Percentiles rank a stretch among this genome's conserved stretches.
These are phyloP conservation scores for Chrysopa pallens DNA, from an alignment of 1,140 invertebrate species.

Conservation along the genomic window DNA sequence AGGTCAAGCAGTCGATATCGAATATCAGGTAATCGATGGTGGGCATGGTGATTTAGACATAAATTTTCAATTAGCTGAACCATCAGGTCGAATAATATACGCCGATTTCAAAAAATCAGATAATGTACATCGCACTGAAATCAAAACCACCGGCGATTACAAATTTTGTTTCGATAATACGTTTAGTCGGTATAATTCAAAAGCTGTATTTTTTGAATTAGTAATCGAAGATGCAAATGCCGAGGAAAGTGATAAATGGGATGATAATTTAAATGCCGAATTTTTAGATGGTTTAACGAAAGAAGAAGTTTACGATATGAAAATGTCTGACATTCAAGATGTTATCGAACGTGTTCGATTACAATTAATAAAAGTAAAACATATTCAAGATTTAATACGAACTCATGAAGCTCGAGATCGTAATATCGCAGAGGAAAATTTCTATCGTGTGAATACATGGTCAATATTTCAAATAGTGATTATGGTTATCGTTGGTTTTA, in stretches of 20 bases:
- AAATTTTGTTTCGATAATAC: constrained; percentile 71
- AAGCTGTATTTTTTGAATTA: constrained; percentile 68
- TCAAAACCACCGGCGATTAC: constrained; percentile 44
- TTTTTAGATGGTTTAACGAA: constrained; percentile 19
- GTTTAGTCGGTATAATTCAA: constrained; percentile 57
- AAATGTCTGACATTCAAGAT: constrained; percentile 42
- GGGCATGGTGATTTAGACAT: constrained; percentile 59
- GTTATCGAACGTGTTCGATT: constrained; percentile 35
- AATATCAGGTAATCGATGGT: constrained; percentile 64
- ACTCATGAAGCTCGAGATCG: constrained; percentile 59
- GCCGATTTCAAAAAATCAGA: constrained; percentile 53
- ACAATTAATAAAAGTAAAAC: constrained; percentile 39
- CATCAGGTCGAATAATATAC: constrained; percentile 39
- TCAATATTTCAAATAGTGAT: constrained; percentile 48
- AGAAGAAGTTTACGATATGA: constrained; percentile 39
- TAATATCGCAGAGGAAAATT: constrained; percentile 60
- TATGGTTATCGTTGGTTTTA: constrained; percentile 47
- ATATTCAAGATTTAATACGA: constrained; percentile 51
- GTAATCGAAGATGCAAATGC: constrained; percentile 33
- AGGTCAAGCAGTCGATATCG: constrained; percentile 45
- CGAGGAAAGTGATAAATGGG: constrained; percentile 34
- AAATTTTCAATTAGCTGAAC: constrained; percentile 46
- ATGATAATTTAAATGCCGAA: constrained; percentile 30
- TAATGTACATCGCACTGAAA: constrained; percentile 39
- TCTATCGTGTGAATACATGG: constrained; percentile 51